Percentiles rank a stretch among this genome's conserved stretches.
phyloP scores from a whole-genome alignment of 2,888 invertebrate genomes.

The Gymnoscelis rufifasciata region DNA sequence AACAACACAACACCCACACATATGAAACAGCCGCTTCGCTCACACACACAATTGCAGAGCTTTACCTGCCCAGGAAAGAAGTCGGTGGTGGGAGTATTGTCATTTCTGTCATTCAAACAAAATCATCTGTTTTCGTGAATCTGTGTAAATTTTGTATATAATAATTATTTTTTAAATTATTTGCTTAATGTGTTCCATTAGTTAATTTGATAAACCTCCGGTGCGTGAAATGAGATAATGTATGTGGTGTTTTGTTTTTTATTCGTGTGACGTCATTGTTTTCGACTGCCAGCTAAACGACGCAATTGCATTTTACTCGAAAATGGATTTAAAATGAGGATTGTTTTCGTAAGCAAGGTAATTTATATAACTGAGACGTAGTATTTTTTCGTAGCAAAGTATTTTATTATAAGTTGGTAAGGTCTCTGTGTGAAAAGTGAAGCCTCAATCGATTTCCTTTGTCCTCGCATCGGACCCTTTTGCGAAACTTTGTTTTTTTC shows the following conservation, averaged over 20 bases:
- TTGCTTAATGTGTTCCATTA: constrained; percentile 44
- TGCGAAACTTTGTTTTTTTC: constrained; percentile 28
- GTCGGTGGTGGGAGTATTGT: constrained; percentile 34
- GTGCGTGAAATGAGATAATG: constrained; percentile 48
- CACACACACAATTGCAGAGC: constrained; percentile 8
- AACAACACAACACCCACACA: constrained; percentile 3
- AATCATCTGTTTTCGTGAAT: constrained; percentile 72
- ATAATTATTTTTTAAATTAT: constrained; percentile 56
- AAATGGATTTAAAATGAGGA: constrained; percentile 76
- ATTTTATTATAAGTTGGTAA: constrained; percentile 20
- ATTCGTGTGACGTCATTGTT: constrained; percentile 80
- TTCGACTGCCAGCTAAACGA: constrained; percentile 79
- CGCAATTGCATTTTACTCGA: constrained; percentile 79
- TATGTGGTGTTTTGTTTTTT: constrained; percentile 57
- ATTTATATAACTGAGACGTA: constrained; percentile 41
- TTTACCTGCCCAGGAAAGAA: constrained; percentile 28
- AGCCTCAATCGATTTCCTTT: constrained; percentile 73
- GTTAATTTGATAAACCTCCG: constrained; percentile 24
- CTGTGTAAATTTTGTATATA: constrained; percentile 70
- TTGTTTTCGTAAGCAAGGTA: constrained; percentile 62
- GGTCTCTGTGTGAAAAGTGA: constrained; percentile 34
- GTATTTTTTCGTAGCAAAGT: constrained; percentile 27
- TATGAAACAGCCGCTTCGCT: constrained; percentile 2
- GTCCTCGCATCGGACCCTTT: constrained; percentile 58
- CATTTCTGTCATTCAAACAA: constrained; percentile 42